phyloP scores from a whole-genome alignment of 2,888 invertebrate species.

The Pristionchus fissidentatus region DNA sequence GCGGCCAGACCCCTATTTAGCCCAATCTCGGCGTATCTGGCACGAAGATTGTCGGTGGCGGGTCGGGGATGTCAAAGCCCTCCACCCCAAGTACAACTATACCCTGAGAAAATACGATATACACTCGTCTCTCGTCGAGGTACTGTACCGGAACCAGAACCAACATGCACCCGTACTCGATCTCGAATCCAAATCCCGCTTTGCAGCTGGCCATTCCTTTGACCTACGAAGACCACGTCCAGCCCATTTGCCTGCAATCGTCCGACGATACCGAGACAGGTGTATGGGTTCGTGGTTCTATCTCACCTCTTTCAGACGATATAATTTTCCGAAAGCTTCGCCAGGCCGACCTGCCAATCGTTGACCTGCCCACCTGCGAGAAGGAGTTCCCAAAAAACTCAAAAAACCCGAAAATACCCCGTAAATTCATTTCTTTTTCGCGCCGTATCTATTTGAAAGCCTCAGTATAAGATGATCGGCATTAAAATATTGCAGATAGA shows the following conservation, averaged over 20 bases:
- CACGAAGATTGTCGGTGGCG: constrained; percentile 37
- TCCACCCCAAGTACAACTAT: constrained; percentile 52
- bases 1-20: constrained; percentile 1
- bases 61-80: constrained; percentile 46
- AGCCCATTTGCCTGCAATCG: constrained; percentile 52
- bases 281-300: not conserved
- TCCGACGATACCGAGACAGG: constrained; percentile 41
- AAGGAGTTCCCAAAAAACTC: constrained; percentile 50
- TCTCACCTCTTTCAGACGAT: constrained; percentile 16
- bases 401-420: not conserved
- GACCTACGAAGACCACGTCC: constrained; percentile 50
- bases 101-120: constrained; percentile 48
- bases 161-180: not conserved
- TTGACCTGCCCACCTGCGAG: constrained; percentile 50
- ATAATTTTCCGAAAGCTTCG: constrained; percentile 48
- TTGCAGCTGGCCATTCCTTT: constrained; percentile 27
- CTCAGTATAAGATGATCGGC: not conserved
- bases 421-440: not conserved
- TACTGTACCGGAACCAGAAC: not conserved
- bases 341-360: constrained; percentile 55
- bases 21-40: not conserved
- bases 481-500: constrained; percentile 52
- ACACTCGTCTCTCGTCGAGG: constrained; percentile 53
- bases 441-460: not conserved
- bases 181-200: not conserved